Evolutionary conservation across 2,113 vertebrate genomes (phyloP), one percentile per base, ranked within the genome.

Genomic region (Eubucco bourcierii): DNA sequence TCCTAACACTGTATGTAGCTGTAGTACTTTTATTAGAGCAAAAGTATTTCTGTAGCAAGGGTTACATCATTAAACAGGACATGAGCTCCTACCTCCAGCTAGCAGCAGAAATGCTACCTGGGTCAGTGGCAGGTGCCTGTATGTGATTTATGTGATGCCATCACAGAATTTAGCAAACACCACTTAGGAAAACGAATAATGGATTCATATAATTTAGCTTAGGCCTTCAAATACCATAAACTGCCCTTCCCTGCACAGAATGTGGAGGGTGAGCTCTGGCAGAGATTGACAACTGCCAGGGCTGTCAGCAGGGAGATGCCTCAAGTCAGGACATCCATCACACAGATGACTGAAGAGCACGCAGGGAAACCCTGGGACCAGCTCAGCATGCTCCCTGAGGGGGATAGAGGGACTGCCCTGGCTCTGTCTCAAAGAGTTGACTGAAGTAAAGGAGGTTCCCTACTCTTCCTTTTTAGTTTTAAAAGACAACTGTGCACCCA

Each of bases 341-440:
- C 0, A 2, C 37, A 37, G 72, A 24, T 37, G 61, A 37, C 13
- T 2, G 21, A 68, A 76, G n/a, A 39, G 17, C n/a, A 24, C 0
- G 0, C 1, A 2, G 34, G 33, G 60, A 76, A 6, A 81, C 4
- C 6, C 46, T 27, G 27, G 7, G 24, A 61, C 39, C 0, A 0
- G 12, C 29, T 50, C 15, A 9, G 13, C 1, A 1, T 72, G 44
- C 2, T 10, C 24, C 34, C 20, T 1, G 2, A 31, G 9, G 13
- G 4, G 3, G 23, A 10, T 19, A 59, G 28, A 56, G 13, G 17
- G 24, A 13, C 23, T 37, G 19, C 23, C 31, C 19, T 12, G 15
- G 14, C 11, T 59, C 31, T 33, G 28, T 18, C 10, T 13, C 17
- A 44, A n/a, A 59, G 10, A 11, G 12, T 74, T 86, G 44, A 33